Evolutionary conservation across 2,888 invertebrate species (phyloP).

Genomic region (Isoperla grammatica): DNA sequence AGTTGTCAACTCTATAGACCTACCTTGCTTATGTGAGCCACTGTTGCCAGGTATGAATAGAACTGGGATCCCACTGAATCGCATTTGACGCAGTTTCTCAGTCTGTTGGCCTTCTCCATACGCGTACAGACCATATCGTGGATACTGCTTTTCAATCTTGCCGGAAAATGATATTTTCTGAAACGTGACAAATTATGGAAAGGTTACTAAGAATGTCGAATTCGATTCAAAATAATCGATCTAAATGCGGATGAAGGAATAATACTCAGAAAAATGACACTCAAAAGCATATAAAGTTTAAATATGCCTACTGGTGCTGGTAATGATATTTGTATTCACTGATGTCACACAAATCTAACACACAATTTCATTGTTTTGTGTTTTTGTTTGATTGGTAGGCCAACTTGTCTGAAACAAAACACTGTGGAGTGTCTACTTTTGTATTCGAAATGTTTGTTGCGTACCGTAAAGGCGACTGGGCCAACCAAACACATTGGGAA

Average conservation of each 20-base stretch:
- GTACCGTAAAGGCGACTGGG: too few relatives aligned
- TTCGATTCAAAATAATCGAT: background rate
- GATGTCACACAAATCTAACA: too few relatives aligned
- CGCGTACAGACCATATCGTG: constrained; percentile 78
- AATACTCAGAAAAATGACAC: constrained; percentile 12
- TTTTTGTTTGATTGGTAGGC: too few relatives aligned
- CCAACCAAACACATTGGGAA: too few relatives aligned
- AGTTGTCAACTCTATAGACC: constrained; percentile 10
- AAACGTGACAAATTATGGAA: constrained; percentile 35
- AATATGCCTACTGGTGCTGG: too few relatives aligned
- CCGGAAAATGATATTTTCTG: constrained; percentile 63
- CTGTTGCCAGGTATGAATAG: constrained; percentile 93
- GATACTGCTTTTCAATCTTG: constrained; percentile 53
- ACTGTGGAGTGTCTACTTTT: too few relatives aligned
- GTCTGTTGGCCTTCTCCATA: constrained; percentile 84
- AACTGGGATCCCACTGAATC: constrained; percentile 85
- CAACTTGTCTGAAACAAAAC: too few relatives aligned
- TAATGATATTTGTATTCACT: too few relatives aligned
- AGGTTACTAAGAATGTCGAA: background rate
- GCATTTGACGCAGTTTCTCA: constrained; percentile 61
- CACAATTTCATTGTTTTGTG: too few relatives aligned
- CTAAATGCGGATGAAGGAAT: background rate
- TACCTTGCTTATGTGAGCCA: constrained; percentile 86
- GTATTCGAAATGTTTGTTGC: too few relatives aligned
- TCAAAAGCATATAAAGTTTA: too few relatives aligned